phyloP scores from a whole-genome alignment of 1,140 invertebrate genomes.

The Cotesia glomerata region DNA sequence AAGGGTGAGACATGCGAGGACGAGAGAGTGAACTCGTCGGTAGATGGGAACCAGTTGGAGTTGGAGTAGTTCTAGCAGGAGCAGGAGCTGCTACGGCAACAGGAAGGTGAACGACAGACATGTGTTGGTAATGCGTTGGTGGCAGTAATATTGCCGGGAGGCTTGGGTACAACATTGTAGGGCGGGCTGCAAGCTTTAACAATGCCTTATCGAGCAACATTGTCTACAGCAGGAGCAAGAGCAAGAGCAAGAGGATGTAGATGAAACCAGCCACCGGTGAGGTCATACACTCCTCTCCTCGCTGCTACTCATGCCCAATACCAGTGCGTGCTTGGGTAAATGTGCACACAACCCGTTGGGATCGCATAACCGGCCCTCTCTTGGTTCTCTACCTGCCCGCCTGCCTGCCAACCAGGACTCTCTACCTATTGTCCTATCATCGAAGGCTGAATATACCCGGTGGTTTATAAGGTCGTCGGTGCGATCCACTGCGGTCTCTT shows the following conservation, averaged over 20 bases:
- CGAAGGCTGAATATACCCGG: conserved; percentile 14
- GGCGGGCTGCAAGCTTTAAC: conserved; percentile 46
- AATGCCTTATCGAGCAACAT: conserved; percentile 61
- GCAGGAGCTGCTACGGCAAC: conserved; percentile 8
- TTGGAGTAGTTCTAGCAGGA: background rate
- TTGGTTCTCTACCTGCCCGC: too few relatives aligned
- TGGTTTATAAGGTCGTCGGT: conserved; percentile 37
- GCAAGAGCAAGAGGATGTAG: background rate
- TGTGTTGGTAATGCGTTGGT: conserved; percentile 27
- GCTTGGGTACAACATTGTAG: conserved; percentile 32
- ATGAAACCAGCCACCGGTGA: background rate
- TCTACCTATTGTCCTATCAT: conserved; percentile 43
- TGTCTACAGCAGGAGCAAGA: conserved; percentile 39
- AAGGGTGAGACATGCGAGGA: background rate
- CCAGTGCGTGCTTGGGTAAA: background rate
- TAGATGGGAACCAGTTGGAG: conserved; percentile 15
- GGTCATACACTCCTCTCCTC: background rate
- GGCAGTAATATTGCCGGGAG: conserved; percentile 43
- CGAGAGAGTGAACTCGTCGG: conserved; percentile 2
- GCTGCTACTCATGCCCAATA: too few relatives aligned
- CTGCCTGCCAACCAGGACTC: too few relatives aligned
- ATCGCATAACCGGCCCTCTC: conserved; percentile 25
- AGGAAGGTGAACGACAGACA: conserved; percentile 26
- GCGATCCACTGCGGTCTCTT: conserved; percentile 45
- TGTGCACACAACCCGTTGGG: background rate